phyloP scores from a whole-genome alignment of 2,113 vertebrate genomes.

The Bombycilla garrulus region DNA sequence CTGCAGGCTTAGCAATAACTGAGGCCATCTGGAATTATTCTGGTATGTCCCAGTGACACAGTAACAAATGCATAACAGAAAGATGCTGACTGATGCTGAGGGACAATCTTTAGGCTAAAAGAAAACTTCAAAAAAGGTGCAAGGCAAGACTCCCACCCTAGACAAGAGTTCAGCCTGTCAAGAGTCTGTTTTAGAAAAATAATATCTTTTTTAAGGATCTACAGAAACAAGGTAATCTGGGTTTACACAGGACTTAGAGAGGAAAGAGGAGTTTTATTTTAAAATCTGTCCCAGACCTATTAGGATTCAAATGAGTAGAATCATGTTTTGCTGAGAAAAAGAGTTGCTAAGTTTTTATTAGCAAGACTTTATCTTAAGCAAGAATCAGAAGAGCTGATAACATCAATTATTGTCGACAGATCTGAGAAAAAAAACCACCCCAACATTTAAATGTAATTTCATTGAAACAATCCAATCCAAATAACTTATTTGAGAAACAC shows the following conservation, averaged over 20 bases:
- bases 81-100: not conserved
- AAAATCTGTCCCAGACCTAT: not conserved
- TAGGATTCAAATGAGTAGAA: not conserved
- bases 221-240: not conserved
- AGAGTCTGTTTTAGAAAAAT: not conserved
- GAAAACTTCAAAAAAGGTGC: not conserved
- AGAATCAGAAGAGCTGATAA: not conserved
- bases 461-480: not conserved
- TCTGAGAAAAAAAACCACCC: not conserved
- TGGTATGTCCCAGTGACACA: not conserved
- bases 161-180: not conserved
- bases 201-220: not conserved
- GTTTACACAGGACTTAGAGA: not conserved
- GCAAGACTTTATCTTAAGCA: not conserved
- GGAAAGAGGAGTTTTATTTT: not conserved
- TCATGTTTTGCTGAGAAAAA: not conserved
- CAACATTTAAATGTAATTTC: not conserved
- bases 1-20: not conserved
- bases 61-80: not conserved
- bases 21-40: not conserved
- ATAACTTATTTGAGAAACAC: not conserved
- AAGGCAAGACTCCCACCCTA: not conserved
- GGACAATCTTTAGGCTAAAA: not conserved
- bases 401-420: not conserved
- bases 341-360: not conserved